Conservation (phyloP, 2,113 vertebrate species). For the Puntigrus tetrazona region DNA sequence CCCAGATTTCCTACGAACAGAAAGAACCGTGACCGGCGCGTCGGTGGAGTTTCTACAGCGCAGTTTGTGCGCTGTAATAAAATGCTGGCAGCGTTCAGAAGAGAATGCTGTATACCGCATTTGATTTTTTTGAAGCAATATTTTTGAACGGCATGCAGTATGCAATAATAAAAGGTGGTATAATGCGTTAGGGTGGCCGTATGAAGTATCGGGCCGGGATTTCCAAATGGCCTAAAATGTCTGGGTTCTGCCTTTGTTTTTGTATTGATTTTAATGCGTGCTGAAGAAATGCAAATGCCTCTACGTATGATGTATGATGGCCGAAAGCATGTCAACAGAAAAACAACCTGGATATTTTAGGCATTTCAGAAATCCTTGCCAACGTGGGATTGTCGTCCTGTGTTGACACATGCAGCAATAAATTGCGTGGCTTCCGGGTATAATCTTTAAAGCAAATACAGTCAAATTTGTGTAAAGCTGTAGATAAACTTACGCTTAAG, state of each 20-base stretch:
- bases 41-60: background rate
- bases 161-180: background rate
- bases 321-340: background rate
- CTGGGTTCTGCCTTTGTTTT: too few relatives aligned
- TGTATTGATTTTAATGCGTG: background rate
- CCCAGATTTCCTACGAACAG: background rate
- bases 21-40: background rate
- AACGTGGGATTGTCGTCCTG: background rate
- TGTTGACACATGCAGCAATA: background rate
- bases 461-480: background rate
- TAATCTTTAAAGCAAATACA: background rate
- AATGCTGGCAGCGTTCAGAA: background rate
- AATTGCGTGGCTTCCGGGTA: background rate
- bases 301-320: background rate
- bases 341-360: background rate
- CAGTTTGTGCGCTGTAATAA: slow-evolving; percentile 17
- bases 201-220: background rate
- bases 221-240: background rate
- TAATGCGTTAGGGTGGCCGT: background rate
- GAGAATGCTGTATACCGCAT: background rate
- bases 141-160: background rate
- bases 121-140: background rate
- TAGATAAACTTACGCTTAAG: too few relatives aligned
- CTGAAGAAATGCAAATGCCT: background rate
- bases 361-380: background rate